These are phyloP conservation scores for Anolis apletophallus DNA, from an alignment of 2,797 vertebrate genomes.

Conservation along the genomic window DNA sequence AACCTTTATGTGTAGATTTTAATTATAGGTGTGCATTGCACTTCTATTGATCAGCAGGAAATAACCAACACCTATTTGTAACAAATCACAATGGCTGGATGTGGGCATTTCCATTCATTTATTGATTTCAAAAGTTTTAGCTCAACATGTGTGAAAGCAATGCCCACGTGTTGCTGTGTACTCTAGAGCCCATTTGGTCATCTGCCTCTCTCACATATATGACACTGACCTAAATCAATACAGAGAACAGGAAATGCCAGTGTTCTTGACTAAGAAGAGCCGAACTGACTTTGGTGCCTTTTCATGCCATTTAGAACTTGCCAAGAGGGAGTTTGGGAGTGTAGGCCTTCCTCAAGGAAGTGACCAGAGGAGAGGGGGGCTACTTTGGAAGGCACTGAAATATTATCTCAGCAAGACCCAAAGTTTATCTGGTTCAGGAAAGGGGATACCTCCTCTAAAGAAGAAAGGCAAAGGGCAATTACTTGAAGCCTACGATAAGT, in stretches of 20 bases:
- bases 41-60: neutral
- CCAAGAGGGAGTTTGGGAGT: neutral
- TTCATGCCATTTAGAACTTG: neutral
- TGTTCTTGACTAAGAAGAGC: neutral
- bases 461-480: neutral
- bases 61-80: neutral
- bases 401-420: neutral
- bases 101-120: neutral
- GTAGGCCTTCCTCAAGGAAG: neutral
- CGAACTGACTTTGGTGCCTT: neutral
- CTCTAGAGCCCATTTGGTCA: neutral
- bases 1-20: too few relatives aligned
- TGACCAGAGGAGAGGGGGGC: neutral
- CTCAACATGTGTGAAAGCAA: neutral
- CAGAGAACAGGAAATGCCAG: neutral
- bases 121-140: neutral
- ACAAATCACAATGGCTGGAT: neutral
- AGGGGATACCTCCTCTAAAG: neutral
- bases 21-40: too few relatives aligned
- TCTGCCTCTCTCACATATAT: neutral
- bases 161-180: neutral
- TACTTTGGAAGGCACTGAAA: neutral
- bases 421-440: neutral
- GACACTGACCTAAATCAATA: neutral
- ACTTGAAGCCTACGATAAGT: neutral